Evolutionary conservation across 2,888 invertebrate species (phyloP).

Genomic region (Ectemnius cavifrons): DNA sequence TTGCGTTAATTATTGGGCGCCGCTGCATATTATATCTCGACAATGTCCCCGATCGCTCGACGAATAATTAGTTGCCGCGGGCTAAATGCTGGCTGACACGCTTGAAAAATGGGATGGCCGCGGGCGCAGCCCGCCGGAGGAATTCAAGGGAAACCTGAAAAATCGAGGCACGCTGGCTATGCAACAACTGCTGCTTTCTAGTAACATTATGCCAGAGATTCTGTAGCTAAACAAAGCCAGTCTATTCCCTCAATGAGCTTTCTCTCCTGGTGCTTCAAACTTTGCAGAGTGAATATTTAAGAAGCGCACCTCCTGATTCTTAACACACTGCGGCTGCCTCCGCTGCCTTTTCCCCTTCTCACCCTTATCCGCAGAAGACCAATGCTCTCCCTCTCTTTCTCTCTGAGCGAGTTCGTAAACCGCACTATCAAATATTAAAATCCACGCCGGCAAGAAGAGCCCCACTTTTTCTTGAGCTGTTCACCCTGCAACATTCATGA

Average conservation of each 20-base stretch:
- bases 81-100: not conserved
- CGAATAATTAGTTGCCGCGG: not conserved
- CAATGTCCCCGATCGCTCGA: not conserved
- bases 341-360: slow-evolving; percentile 23
- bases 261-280: slow-evolving; percentile 25
- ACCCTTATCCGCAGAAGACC: not conserved
- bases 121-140: too few species aligned
- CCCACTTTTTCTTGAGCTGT: slow-evolving; percentile 43
- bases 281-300: slow-evolving; percentile 59
- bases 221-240: slow-evolving; percentile 38
- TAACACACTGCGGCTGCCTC: slow-evolving; percentile 40
- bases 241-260: slow-evolving; percentile 28
- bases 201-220: slow-evolving; percentile 15
- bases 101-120: not conserved
- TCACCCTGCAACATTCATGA: slow-evolving; percentile 47
- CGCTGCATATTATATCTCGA: not conserved
- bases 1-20: not conserved
- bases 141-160: too few species aligned
- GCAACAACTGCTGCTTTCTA: too few species aligned
- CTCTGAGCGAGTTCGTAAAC: slow-evolving; percentile 21
- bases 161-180: too few species aligned
- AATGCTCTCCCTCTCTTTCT: too few species aligned
- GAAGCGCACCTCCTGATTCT: slow-evolving; percentile 49
- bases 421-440: slow-evolving; percentile 64
- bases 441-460: slow-evolving; percentile 50